phyloP scores from a whole-genome alignment of 2,888 invertebrate species.

The Drosophila histrio region DNA sequence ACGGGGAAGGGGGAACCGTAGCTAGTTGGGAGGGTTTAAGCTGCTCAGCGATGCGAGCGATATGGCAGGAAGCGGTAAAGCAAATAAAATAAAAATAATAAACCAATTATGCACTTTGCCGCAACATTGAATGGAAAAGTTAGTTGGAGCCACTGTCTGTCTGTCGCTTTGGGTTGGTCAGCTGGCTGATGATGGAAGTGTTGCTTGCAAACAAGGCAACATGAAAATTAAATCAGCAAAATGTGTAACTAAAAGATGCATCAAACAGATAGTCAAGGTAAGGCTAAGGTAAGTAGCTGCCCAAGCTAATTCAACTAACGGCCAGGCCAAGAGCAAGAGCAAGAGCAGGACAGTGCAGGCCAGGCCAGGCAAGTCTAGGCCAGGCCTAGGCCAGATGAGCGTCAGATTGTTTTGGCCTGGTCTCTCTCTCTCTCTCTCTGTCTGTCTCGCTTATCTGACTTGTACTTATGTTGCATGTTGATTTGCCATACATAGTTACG shows the following conservation, averaged over 20 bases:
- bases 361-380: background rate
- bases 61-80: slow-evolving; percentile 76
- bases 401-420: slow-evolving; percentile 13
- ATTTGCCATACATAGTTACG: slow-evolving; percentile 66
- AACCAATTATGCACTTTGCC: slow-evolving; percentile 83
- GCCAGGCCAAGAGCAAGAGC: slow-evolving; percentile 24
- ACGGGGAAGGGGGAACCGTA: background rate
- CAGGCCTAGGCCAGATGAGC: slow-evolving; percentile 35
- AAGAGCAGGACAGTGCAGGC: background rate
- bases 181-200: slow-evolving; percentile 53
- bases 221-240: slow-evolving; percentile 77
- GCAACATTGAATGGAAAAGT: slow-evolving; percentile 68
- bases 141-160: background rate
- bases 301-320: slow-evolving; percentile 74
- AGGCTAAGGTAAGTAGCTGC: slow-evolving; percentile 60
- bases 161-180: slow-evolving; percentile 22
- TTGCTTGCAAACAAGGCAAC: slow-evolving; percentile 42
- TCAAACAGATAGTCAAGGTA: slow-evolving; percentile 62
- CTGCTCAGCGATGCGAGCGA: slow-evolving; percentile 76
- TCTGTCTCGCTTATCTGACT: slow-evolving; percentile 37
- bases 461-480: slow-evolving; percentile 60
- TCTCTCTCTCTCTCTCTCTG: slow-evolving; percentile 20
- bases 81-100: slow-evolving; percentile 76
- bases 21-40: slow-evolving; percentile 23
- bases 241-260: slow-evolving; percentile 74